Evolutionary conservation across 2,797 vertebrate species (phyloP).

Genomic region (Apodemus agrarius): DNA sequence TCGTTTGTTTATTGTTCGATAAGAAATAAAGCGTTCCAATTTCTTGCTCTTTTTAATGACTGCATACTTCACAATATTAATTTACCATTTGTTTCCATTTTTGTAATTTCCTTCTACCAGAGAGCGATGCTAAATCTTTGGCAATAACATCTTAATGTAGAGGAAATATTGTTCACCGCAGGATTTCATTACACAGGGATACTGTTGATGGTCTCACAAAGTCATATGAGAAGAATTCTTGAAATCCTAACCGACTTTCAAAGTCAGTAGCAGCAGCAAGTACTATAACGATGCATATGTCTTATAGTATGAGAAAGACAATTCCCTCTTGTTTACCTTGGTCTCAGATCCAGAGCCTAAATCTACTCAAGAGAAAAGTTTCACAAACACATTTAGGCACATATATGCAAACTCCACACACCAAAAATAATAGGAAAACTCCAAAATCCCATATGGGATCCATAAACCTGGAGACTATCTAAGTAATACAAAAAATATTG

Average conservation of each 20-base stretch:
- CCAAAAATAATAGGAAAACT: neutral
- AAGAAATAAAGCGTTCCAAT: neutral
- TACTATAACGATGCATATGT: rapidly evolving
- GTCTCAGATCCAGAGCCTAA: neutral
- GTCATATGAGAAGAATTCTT: neutral
- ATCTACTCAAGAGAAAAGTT: neutral
- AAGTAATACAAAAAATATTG: neutral
- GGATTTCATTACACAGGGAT: neutral
- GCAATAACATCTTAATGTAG: neutral
- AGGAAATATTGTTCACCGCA: neutral
- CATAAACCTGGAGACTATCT: neutral
- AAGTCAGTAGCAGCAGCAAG: neutral
- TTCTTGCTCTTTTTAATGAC: neutral
- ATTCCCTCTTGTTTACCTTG: too few species aligned
- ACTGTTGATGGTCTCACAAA: neutral
- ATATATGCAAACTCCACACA: neutral
- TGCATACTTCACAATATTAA: neutral
- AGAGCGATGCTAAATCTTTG: neutral
- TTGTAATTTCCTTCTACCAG: neutral
- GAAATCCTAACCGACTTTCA: neutral
- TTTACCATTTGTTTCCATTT: neutral
- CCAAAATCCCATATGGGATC: neutral
- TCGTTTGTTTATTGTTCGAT: neutral
- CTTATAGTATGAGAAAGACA: neutral
- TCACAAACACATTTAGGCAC: neutral